Conservation (phyloP, 2,888 invertebrate genomes). For the Anarsia innoxiella region DNA sequence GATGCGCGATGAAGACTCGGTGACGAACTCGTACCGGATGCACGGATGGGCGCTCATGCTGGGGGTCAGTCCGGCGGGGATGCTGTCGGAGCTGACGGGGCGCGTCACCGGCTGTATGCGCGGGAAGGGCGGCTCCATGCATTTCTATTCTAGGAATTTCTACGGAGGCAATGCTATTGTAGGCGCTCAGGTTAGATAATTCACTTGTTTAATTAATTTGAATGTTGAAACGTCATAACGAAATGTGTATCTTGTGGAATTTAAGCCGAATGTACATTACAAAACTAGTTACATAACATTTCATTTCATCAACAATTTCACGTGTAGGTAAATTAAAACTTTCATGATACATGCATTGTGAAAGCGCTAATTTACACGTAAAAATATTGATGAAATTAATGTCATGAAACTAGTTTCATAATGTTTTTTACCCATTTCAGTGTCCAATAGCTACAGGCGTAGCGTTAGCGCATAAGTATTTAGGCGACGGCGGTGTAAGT, state of each 20-base stretch:
- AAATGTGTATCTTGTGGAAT: too few relatives aligned
- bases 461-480: conserved; percentile 93
- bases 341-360: too few relatives aligned
- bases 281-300: too few relatives aligned
- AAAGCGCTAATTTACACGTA: too few relatives aligned
- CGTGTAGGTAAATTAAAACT: too few relatives aligned
- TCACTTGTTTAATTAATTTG: background rate
- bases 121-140: conserved; percentile 99
- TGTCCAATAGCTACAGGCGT: conserved; percentile 96
- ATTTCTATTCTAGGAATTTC: conserved; percentile 94
- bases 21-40: conserved; percentile 97
- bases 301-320: too few relatives aligned
- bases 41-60: conserved; percentile 99
- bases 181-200: conserved; percentile 99
- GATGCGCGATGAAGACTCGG: conserved; percentile 85
- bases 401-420: too few relatives aligned
- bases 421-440: too few relatives aligned
- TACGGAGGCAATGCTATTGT: conserved; percentile 99
- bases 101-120: conserved; percentile 89
- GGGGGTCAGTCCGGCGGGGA: conserved; percentile 85
- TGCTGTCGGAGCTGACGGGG: conserved; percentile 94
- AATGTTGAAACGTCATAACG: too few relatives aligned
- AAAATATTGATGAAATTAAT: too few relatives aligned
- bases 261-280: too few relatives aligned
- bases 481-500: conserved; percentile 88